Conservation (phyloP, 2,797 vertebrate species). For the Poecilia gillii region DNA sequence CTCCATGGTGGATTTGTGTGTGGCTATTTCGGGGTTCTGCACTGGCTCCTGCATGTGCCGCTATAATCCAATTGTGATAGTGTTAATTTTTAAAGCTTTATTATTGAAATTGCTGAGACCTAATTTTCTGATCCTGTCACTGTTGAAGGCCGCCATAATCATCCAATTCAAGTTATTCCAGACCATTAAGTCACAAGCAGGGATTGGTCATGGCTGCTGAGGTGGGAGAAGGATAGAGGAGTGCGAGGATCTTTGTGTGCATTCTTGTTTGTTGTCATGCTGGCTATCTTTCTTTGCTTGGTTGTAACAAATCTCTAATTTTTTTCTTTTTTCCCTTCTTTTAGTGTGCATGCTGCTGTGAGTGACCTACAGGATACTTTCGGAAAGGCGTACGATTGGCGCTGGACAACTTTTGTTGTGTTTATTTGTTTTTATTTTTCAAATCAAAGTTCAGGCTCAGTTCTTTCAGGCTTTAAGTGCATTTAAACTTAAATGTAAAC, state of each 20-base stretch:
- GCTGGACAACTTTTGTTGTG: constrained; percentile 43
- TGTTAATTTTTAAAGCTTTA: constrained; percentile 81
- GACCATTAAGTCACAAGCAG: constrained; percentile 67
- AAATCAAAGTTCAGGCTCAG: constrained; percentile 15
- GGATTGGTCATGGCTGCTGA: constrained; percentile 60
- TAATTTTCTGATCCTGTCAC: constrained; percentile 77
- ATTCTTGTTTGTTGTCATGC: constrained; percentile 15
- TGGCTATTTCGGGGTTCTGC: constrained; percentile 68
- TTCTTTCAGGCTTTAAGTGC: constrained; percentile 16
- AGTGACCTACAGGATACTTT: constrained; percentile 23
- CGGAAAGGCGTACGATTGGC: constrained; percentile 40
- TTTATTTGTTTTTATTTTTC: constrained; percentile 21
- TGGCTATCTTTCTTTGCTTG: constrained; percentile 32
- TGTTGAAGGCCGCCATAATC: constrained; percentile 69
- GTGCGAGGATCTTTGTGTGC: constrained; percentile 43
- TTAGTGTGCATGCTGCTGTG: not conserved
- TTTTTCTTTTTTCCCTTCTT: constrained; percentile 10
- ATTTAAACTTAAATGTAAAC: constrained; percentile 25
- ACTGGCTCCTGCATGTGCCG: constrained; percentile 62
- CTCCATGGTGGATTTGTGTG: constrained; percentile 75
- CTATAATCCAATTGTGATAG: constrained; percentile 81
- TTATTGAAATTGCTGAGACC: constrained; percentile 83
- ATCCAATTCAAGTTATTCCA: constrained; percentile 78
- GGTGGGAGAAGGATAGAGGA: constrained; percentile 24
- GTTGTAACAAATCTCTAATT: constrained; percentile 34